A percentile compares a stretch with the other conserved stretches of the same genome.
Evolutionary conservation across 2,888 invertebrate genomes (phyloP).

Genomic region (Eremobia ochroleuca): DNA sequence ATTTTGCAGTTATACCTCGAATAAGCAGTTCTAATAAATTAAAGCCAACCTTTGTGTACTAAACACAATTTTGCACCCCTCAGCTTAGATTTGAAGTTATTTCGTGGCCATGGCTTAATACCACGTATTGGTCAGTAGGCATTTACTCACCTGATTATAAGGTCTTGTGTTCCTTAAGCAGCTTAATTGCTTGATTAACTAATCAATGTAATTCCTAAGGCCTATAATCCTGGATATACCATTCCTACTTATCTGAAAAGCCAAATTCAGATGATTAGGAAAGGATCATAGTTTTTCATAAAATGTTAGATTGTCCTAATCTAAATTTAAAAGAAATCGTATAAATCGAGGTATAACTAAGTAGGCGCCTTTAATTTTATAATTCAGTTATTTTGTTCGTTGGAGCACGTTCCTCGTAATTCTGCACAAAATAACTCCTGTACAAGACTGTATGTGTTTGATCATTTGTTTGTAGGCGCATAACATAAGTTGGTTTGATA

Average conservation of each 20-base stretch:
- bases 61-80: background rate
- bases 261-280: background rate
- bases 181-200: background rate
- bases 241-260: background rate
- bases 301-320: too few relatives aligned
- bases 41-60: background rate
- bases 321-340: background rate
- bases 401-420: conserved; percentile 23
- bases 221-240: background rate
- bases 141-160: conserved; percentile 4
- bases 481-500: conserved; percentile 60
- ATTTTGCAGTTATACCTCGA: conserved; percentile 22
- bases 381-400: conserved; percentile 20
- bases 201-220: background rate
- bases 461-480: conserved; percentile 72
- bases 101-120: background rate
- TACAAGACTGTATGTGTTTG: conserved; percentile 63
- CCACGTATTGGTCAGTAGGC: background rate
- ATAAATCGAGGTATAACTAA: conserved; percentile 27
- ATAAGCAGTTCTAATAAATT: background rate
- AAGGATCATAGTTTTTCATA: background rate
- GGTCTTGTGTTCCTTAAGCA: background rate
- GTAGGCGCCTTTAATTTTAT: background rate
- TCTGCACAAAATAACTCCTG: conserved; percentile 44
- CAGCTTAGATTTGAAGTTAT: background rate